A percentile compares a stretch with the other conserved stretches of the same genome.
Evolutionary conservation across 2,888 invertebrate species (phyloP).

Genomic region (Panorpa germanica): DNA sequence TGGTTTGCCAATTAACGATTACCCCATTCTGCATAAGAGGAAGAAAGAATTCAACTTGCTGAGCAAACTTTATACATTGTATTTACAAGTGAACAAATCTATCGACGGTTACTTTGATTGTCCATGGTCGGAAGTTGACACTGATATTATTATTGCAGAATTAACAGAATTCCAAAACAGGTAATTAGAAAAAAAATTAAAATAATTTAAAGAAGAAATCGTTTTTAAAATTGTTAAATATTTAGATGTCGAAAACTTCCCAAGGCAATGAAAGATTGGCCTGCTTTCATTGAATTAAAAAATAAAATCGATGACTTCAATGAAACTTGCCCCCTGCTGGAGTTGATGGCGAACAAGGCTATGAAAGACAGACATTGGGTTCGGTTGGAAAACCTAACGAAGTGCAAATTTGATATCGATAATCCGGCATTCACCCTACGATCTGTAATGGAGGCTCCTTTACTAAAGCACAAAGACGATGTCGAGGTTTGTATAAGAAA

Average conservation of each 20-base stretch:
- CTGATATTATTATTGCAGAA: slow-evolving; percentile 61
- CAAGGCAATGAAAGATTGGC: slow-evolving; percentile 73
- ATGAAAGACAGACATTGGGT: slow-evolving; percentile 72
- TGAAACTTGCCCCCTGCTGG: slow-evolving; percentile 67
- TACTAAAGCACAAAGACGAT: slow-evolving; percentile 66
- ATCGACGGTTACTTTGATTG: slow-evolving; percentile 76
- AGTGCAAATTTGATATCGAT: slow-evolving; percentile 56
- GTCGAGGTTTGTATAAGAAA: slow-evolving; percentile 60
- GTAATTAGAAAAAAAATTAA: slow-evolving; percentile 20
- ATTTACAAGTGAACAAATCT: slow-evolving; percentile 66
- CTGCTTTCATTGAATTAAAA: slow-evolving; percentile 67
- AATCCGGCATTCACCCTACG: slow-evolving; percentile 62
- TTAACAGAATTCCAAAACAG: slow-evolving; percentile 66
- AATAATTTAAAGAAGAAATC: not conserved
- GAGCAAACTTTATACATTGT: slow-evolving; percentile 59
- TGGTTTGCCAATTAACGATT: slow-evolving; percentile 65
- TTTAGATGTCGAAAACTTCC: slow-evolving; percentile 64
- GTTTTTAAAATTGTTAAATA: too few relatives aligned
- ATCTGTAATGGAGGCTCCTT: slow-evolving; percentile 68
- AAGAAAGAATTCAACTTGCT: slow-evolving; percentile 71
- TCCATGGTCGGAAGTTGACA: slow-evolving; percentile 68
- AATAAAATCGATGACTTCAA: slow-evolving; percentile 83
- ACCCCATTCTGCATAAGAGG: slow-evolving; percentile 57
- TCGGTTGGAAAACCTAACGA: slow-evolving; percentile 29
- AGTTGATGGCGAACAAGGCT: slow-evolving; percentile 74